Percentiles rank a stretch among this genome's conserved stretches.
Evolutionary conservation across 2,797 vertebrate species (phyloP).

Genomic region (Siniperca undulata): DNA sequence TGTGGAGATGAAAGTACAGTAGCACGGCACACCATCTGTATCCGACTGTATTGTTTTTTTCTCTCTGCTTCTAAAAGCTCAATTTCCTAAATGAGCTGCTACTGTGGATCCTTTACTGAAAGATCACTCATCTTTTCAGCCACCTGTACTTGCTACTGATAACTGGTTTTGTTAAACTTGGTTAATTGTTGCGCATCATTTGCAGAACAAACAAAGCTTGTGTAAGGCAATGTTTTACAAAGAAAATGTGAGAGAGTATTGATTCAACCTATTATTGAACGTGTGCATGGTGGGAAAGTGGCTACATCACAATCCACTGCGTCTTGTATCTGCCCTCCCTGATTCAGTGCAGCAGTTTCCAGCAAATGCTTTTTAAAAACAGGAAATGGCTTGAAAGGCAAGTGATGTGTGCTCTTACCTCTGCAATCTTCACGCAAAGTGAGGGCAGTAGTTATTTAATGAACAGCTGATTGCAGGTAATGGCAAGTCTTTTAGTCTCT

Average conservation of each 20-base stretch:
- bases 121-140: background rate
- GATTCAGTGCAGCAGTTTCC: conserved; percentile 40
- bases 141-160: background rate
- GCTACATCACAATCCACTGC: conserved; percentile 15
- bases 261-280: conserved; percentile 61
- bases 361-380: conserved; percentile 54
- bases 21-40: conserved; percentile 2
- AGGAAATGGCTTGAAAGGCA: conserved; percentile 58
- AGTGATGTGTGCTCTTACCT: conserved; percentile 15
- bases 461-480: conserved; percentile 55
- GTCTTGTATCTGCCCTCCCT: conserved; percentile 17
- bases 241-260: conserved; percentile 52
- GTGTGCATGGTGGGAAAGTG: conserved; percentile 31
- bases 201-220: conserved; percentile 34
- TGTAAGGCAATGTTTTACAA: conserved; percentile 12
- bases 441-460: conserved; percentile 35
- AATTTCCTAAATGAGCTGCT: conserved; percentile 20
- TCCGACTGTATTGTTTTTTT: conserved; percentile 6
- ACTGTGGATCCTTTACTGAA: background rate
- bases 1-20: conserved; percentile 38
- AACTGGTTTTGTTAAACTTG: conserved; percentile 19
- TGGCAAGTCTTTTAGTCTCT: conserved; percentile 27
- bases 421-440: conserved; percentile 35
- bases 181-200: conserved; percentile 36
- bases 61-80: background rate